phyloP scores from a whole-genome alignment of 2,888 invertebrate genomes.

The Dendrolimus houi region DNA sequence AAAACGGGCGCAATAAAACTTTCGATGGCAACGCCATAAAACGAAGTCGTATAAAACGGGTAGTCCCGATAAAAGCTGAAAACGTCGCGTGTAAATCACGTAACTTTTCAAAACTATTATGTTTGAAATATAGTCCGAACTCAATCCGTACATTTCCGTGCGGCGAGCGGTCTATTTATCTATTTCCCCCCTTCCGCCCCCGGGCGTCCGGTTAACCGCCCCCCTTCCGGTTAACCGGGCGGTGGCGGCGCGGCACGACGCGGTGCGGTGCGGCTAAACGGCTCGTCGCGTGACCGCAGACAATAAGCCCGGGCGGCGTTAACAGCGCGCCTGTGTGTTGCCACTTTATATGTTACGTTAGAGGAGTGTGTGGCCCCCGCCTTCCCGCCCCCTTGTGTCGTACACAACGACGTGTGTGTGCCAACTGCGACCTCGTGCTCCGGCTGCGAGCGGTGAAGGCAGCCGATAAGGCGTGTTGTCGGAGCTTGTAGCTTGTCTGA shows the following conservation, averaged over 20 bases:
- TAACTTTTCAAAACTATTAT: conserved; percentile 75
- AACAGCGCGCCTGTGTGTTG: conserved; percentile 75
- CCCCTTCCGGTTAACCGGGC: conserved; percentile 75
- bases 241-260: conserved; percentile 54
- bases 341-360: conserved; percentile 73
- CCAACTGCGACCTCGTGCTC: conserved; percentile 2
- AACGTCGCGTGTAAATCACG: conserved; percentile 72
- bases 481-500: conserved; percentile 44
- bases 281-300: conserved; percentile 77
- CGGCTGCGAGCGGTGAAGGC: conserved; percentile 15
- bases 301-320: conserved; percentile 75
- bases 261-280: conserved; percentile 72
- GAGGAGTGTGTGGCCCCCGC: conserved; percentile 23
- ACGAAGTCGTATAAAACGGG: conserved; percentile 48
- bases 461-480: conserved; percentile 54
- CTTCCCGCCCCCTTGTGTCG: conserved; percentile 15
- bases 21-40: conserved; percentile 59
- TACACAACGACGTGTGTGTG: conserved; percentile 10
- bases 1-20: conserved; percentile 53
- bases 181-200: conserved; percentile 76
- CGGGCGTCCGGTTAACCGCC: conserved; percentile 75
- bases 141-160: conserved; percentile 76
- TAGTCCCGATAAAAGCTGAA: conserved; percentile 61
- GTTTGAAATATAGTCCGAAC: conserved; percentile 74
- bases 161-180: conserved; percentile 75